Evolutionary conservation across 2,113 vertebrate genomes (phyloP).

Genomic region (Ammospiza nelsoni): DNA sequence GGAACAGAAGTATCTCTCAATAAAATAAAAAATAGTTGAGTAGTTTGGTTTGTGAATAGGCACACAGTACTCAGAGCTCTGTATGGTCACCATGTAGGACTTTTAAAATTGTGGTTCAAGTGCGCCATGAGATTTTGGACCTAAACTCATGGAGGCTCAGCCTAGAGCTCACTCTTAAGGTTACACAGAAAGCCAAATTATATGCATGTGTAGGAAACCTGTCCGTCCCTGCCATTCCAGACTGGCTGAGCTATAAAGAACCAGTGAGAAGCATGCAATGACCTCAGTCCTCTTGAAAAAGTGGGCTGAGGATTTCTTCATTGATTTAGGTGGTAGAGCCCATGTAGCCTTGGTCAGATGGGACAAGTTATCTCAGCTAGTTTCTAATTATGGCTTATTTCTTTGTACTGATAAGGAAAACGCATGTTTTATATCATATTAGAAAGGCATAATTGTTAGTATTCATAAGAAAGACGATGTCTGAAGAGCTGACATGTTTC

Average conservation of each 20-base stretch:
- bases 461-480: neutral
- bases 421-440: neutral
- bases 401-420: neutral
- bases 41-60: neutral
- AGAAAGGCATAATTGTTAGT: neutral
- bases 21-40: neutral
- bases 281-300: neutral
- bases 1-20: neutral
- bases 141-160: neutral
- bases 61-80: neutral
- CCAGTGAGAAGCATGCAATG: neutral
- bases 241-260: neutral
- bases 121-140: neutral
- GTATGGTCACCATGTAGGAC: neutral
- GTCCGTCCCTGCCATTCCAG: accelerated
- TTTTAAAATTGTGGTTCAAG: neutral
- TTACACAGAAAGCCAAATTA: accelerated
- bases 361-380: neutral
- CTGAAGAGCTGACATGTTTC: neutral
- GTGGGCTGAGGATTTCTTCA: neutral
- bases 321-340: neutral
- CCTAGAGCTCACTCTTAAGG: neutral
- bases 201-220: neutral
- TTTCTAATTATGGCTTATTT: neutral
- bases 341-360: neutral